Evolutionary conservation across 2,797 vertebrate species (phyloP).

Genomic region (Clarias platycephalus): DNA sequence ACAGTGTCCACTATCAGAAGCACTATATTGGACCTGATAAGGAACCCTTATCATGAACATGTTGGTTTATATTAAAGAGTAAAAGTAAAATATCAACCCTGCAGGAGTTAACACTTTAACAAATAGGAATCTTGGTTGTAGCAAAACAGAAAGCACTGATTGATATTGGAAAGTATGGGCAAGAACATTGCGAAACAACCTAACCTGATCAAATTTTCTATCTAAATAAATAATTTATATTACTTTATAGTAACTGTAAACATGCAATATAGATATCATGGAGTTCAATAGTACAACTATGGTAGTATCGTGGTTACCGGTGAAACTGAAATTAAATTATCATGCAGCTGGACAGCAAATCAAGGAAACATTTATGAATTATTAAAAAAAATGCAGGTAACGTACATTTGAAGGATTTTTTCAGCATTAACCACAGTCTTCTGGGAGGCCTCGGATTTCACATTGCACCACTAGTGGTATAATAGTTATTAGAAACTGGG

Average conservation of each 20-base stretch:
- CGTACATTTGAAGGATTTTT: not conserved
- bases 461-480: not conserved
- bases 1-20: not conserved
- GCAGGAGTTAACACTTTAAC: not conserved
- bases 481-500: not conserved
- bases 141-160: not conserved
- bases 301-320: not conserved
- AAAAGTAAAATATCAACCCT: conserved; percentile 2
- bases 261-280: too few relatives aligned
- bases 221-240: too few relatives aligned
- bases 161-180: not conserved
- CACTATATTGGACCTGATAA: not conserved
- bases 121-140: not conserved
- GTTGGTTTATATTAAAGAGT: not conserved
- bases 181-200: not conserved
- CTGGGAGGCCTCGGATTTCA: not conserved
- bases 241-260: not conserved
- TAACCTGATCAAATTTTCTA: too few relatives aligned
- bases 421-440: not conserved
- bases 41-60: not conserved
- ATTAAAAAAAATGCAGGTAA: too few relatives aligned
- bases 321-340: not conserved
- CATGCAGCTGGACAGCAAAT: not conserved
- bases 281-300: not conserved
- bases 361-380: not conserved